These are phyloP conservation scores for Macaca mulatta DNA, from an alignment of 2,113 vertebrate species.

Conservation along the genomic window DNA sequence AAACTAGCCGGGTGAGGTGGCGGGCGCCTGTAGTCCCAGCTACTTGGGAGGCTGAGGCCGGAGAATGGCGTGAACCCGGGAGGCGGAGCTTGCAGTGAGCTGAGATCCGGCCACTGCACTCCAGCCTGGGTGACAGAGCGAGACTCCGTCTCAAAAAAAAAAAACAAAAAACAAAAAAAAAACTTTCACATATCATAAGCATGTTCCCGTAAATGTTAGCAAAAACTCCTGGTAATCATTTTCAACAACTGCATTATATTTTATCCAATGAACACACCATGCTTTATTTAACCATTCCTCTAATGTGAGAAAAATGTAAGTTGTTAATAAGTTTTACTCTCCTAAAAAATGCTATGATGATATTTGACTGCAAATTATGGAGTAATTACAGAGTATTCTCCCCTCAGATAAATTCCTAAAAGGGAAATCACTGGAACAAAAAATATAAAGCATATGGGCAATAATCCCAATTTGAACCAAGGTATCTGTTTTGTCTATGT, in stretches of 20 bases:
- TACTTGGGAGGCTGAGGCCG: no score
- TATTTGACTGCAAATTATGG: not conserved
- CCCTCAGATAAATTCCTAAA: constrained; percentile 21
- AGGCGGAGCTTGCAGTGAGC: no score
- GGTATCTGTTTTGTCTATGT: not conserved
- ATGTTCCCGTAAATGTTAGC: not conserved
- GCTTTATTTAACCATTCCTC: constrained; percentile 42
- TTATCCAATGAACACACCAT: not conserved
- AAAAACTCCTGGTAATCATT: constrained; percentile 41
- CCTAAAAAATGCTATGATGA: constrained; percentile 20
- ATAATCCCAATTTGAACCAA: constrained; percentile 35
- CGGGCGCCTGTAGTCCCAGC: no score
- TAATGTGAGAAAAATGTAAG: not conserved
- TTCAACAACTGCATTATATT: constrained; percentile 19
- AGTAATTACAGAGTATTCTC: not conserved
- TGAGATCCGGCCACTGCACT: no score
- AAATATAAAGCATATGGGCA: not conserved
- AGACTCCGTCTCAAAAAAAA: no score
- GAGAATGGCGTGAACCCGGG: no score
- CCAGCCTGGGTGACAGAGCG: no score
- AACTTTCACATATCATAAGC: not conserved
- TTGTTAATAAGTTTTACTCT: constrained; percentile 26
- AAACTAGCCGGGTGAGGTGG: no score
- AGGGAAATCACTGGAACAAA: constrained; percentile 35
- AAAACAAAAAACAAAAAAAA: not conserved